phyloP scores from a whole-genome alignment of 2,113 vertebrate genomes.

The Morone saxatilis region DNA sequence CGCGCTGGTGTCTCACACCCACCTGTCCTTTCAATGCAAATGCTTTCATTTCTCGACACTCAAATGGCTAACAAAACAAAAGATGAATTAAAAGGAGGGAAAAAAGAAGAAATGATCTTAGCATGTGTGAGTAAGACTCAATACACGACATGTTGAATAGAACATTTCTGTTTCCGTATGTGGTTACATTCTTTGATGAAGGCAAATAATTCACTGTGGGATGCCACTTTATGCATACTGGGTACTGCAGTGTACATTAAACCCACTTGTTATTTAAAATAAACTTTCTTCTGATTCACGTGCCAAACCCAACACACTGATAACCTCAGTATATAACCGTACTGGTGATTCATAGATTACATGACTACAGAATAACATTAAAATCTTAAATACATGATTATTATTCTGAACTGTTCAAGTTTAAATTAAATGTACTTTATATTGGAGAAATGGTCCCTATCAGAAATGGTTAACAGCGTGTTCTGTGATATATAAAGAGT shows the following conservation, averaged over 20 bases:
- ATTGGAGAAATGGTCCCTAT: background rate
- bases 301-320: background rate
- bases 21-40: conserved; percentile 77
- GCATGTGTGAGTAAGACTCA: conserved; percentile 51
- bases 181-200: conserved; percentile 45
- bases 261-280: conserved; percentile 19
- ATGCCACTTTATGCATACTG: conserved; percentile 24
- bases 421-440: background rate
- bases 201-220: conserved; percentile 50
- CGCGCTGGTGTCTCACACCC: conserved; percentile 73
- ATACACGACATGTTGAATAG: conserved; percentile 46
- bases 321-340: conserved; percentile 4
- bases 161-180: conserved; percentile 44
- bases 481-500: background rate
- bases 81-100: conserved; percentile 55
- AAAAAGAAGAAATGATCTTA: conserved; percentile 55
- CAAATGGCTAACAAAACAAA: conserved; percentile 68
- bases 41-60: conserved; percentile 63
- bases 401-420: background rate
- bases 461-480: background rate
- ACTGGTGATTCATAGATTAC: conserved; percentile 24
- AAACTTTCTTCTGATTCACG: conserved; percentile 11
- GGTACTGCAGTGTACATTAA: conserved; percentile 28
- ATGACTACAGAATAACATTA: background rate
- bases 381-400: background rate